Base-by-base conservation (phyloP, 2,888 invertebrate genomes). In the Trilocha varians region DNA sequence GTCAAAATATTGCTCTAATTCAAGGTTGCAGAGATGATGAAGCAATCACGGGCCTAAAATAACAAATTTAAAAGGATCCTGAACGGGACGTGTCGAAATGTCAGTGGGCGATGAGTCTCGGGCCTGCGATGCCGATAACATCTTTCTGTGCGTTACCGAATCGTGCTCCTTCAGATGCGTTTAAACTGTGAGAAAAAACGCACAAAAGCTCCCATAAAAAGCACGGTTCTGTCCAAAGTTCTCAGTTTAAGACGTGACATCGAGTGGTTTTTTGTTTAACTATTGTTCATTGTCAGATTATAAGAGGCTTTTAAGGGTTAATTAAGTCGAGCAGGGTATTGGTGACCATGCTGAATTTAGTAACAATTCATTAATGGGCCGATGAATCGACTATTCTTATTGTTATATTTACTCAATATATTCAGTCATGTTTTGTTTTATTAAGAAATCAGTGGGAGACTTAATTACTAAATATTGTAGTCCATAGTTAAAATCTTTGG, bases 121-220 rank as follows among this genome's bases (percentile, higher is more conserved):
- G 66, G 71, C 71, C 70, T 73, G 78, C 82, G 82, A 79, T 80
- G 80, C 78, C 57, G 84, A 85, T 85, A 82, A 73, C 63, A 85
- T 85, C 84, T 70, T 65, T 65, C 70, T 71, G 78, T 79, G 77
- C 79, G 75, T 78, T 80, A 78, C 78, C 58, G 71, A 72, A 69
- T 80, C 82, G 78, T 82, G 83, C 83, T 78, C 66, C 78, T 70
- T 74, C 75, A 77, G 79, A 77, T 75, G 73, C 70, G 60, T 71
- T 52, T 65, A 69, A 74, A 70, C 79, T 83, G 79, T 83, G 82
- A 84, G 83, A 85, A 82, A 79, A 80, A 82, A 80, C 70, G 72
- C 66, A 78, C 78, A 82, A 84, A 80, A 76, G 78, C 50, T 59
- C 52, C 58, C 63, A 75, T 76, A 78, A 79, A 78, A 78, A 69